phyloP scores from a whole-genome alignment of 1,140 invertebrate species.

The Drosophila triauraria region DNA sequence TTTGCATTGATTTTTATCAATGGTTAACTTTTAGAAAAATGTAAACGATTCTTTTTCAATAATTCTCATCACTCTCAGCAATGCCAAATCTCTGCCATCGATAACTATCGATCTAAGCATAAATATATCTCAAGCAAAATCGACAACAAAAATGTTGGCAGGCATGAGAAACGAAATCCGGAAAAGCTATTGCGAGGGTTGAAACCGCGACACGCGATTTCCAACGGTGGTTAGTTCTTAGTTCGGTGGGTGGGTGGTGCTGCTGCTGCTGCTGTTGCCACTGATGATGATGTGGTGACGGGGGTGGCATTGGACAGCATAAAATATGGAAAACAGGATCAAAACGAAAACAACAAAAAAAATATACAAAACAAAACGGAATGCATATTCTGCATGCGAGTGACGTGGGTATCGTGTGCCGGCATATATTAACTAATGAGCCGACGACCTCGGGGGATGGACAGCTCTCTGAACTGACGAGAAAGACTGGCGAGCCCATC shows the following conservation, averaged over 20 bases:
- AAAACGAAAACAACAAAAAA: constrained; percentile 11
- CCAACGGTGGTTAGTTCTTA: constrained; percentile 42
- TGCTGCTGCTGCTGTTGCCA: background rate
- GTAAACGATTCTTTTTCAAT: no score
- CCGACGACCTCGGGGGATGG: constrained; percentile 60
- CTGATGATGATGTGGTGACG: constrained; percentile 1
- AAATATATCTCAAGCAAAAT: background rate
- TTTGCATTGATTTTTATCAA: no score
- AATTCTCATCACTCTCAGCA: no score
- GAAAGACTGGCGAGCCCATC: background rate
- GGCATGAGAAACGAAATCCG: constrained; percentile 3
- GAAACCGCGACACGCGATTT: constrained; percentile 47
- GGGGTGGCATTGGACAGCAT: constrained; percentile 12
- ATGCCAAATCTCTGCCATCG: background rate
- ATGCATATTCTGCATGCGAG: constrained; percentile 63
- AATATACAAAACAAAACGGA: constrained; percentile 27
- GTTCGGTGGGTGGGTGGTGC: constrained; percentile 16
- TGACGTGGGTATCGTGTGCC: constrained; percentile 25
- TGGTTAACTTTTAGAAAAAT: no score
- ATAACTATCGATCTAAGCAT: constrained; percentile 24
- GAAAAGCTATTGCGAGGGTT: constrained; percentile 33
- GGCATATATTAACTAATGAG: constrained; percentile 74
- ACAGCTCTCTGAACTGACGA: constrained; percentile 12
- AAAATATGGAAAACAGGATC: constrained; percentile 27
- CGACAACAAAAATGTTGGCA: background rate